A percentile compares a stretch with the other conserved stretches of the same genome.
Conservation (phyloP, 2,888 invertebrate species). For the Bugulina stolonifera region DNA sequence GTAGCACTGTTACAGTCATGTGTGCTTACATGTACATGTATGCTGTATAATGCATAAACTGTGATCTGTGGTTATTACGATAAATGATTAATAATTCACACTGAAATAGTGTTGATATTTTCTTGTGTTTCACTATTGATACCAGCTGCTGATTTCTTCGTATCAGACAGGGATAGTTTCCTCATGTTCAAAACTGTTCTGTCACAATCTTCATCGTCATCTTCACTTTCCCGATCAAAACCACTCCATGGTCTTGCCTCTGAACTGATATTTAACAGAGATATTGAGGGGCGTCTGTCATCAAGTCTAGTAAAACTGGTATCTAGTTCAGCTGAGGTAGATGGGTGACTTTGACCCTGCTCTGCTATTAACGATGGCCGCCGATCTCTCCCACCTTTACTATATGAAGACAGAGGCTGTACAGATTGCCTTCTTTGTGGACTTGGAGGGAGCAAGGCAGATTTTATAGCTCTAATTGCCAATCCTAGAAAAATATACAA, state of each 20-base stretch:
- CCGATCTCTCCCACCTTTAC: neutral
- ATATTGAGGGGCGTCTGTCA: neutral
- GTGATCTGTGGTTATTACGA: too few relatives aligned
- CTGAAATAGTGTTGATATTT: too few relatives aligned
- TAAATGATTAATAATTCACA: too few relatives aligned
- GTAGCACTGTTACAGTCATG: too few relatives aligned
- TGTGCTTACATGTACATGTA: too few relatives aligned
- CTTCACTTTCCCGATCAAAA: neutral
- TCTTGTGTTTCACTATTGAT: too few relatives aligned
- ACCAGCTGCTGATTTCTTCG: too few relatives aligned
- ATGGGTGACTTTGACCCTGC: neutral
- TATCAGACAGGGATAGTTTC: neutral
- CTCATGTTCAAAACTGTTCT: neutral
- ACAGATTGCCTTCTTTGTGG: neutral
- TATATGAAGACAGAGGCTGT: neutral
- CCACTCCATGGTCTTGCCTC: neutral
- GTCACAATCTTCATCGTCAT: neutral
- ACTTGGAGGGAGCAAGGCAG: neutral
- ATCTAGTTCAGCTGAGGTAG: neutral
- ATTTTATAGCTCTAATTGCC: slow-evolving; percentile 13
- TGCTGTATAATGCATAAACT: too few relatives aligned
- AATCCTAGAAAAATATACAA: too few relatives aligned
- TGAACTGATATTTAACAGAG: neutral
- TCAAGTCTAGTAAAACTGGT: neutral
- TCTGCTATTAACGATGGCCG: slow-evolving; percentile 13